Conservation (phyloP, 2,888 invertebrate species). For the Lissocephala sabroskyi region DNA sequence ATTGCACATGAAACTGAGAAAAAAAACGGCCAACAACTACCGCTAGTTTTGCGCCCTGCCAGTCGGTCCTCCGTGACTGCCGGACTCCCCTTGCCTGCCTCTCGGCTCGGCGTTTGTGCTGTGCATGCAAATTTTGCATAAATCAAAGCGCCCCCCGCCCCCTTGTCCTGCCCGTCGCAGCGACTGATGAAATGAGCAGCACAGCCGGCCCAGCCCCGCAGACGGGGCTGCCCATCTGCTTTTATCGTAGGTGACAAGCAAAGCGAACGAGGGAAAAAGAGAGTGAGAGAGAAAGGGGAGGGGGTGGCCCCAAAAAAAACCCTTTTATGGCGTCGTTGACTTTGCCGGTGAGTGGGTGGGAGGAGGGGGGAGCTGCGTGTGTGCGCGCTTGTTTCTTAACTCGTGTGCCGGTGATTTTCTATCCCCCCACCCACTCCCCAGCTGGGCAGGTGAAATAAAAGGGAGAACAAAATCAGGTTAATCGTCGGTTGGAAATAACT, state of each 20-base stretch:
- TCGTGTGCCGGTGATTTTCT: neutral
- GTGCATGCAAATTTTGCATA: constrained; percentile 32
- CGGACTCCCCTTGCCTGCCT: neutral
- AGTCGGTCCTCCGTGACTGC: too few relatives aligned
- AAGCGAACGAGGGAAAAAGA: too few relatives aligned
- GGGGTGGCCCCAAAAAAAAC: neutral
- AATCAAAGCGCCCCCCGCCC: constrained; percentile 21
- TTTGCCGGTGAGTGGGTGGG: constrained; percentile 10
- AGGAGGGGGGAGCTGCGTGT: neutral
- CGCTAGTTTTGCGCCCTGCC: too few relatives aligned
- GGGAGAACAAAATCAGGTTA: too few relatives aligned
- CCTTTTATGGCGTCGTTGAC: neutral
- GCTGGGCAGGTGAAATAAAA: constrained; percentile 13
- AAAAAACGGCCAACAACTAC: too few relatives aligned
- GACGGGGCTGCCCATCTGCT: too few relatives aligned
- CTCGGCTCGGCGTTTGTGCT: neutral
- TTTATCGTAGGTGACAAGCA: too few relatives aligned
- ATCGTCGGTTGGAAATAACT: constrained; percentile 34
- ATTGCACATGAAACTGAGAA: too few relatives aligned
- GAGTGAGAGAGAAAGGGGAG: too few relatives aligned
- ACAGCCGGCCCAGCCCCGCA: too few relatives aligned
- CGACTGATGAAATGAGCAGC: too few relatives aligned
- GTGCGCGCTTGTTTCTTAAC: neutral
- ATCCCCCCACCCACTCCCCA: neutral
- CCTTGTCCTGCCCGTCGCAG: too few relatives aligned